phyloP scores from a whole-genome alignment of 64 coral and sea anemone genomes.

The Pachyseris speciosa region DNA sequence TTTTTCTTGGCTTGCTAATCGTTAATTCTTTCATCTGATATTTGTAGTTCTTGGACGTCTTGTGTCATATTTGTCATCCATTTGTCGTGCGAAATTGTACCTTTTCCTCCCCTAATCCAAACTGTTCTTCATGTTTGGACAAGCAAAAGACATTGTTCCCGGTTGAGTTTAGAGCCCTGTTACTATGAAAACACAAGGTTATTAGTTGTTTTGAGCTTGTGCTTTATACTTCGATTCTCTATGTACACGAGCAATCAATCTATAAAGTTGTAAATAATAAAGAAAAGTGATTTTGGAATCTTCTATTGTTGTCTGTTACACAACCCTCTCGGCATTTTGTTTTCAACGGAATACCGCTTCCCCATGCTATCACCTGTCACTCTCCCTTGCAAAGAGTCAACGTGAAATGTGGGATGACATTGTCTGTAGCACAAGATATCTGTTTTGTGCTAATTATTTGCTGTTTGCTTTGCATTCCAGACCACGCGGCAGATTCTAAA shows the following conservation, averaged over 20 bases:
- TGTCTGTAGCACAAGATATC: constrained; percentile 19
- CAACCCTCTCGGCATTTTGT: no score
- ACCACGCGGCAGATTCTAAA: background rate
- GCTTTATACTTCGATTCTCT: background rate
- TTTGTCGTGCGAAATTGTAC: no score
- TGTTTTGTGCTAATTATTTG: constrained; percentile 14
- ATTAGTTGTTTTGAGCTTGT: background rate
- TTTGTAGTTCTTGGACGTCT: background rate
- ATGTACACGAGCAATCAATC: background rate
- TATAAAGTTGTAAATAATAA: background rate
- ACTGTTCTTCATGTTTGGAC: background rate
- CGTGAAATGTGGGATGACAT: background rate
- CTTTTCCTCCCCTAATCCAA: no score
- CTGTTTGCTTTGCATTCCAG: constrained; percentile 25
- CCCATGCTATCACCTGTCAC: background rate
- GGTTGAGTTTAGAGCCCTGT: background rate
- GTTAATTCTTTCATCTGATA: background rate
- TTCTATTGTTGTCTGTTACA: no score
- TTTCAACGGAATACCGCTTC: no score
- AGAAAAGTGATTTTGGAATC: constrained; percentile 5
- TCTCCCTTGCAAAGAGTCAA: background rate
- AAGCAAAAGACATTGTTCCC: background rate
- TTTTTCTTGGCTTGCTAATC: background rate
- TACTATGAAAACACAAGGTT: background rate
- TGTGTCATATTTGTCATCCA: no score